Evolutionary conservation across 2,797 vertebrate species (phyloP).

Genomic region (Phyllotis vaccarum): DNA sequence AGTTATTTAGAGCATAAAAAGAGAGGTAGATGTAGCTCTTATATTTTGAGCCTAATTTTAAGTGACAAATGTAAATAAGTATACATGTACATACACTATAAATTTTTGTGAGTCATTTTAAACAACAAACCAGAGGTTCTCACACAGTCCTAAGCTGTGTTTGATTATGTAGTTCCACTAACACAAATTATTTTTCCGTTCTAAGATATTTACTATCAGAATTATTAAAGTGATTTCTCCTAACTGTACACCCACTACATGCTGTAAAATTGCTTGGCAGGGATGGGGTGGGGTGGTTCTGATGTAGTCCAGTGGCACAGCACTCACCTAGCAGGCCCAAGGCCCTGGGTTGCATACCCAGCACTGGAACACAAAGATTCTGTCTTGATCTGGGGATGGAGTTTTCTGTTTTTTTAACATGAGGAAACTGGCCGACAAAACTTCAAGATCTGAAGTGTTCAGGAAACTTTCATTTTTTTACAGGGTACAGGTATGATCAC

Average conservation of each 20-base stretch:
- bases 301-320: background rate
- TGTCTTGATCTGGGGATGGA: background rate
- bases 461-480: background rate
- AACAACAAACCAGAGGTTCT: background rate
- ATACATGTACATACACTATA: background rate
- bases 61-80: background rate
- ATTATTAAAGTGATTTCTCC: constrained; percentile 19
- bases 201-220: background rate
- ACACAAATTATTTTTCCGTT: background rate
- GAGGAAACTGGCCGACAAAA: background rate
- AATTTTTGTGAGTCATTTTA: background rate
- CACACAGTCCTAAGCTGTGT: background rate
- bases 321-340: too few species aligned
- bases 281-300: background rate
- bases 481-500: background rate
- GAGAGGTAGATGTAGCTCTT: background rate
- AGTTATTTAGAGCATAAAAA: constrained; percentile 1
- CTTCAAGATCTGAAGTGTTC: background rate
- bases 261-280: background rate
- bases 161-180: background rate
- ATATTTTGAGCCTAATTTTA: background rate
- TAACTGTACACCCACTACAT: background rate
- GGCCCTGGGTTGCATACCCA: background rate
- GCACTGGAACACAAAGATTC: background rate
- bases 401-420: background rate